A percentile compares a stretch with the other conserved stretches of the same genome.
phyloP scores from a whole-genome alignment of 2,797 vertebrate genomes.

The Garrulus glandarius region DNA sequence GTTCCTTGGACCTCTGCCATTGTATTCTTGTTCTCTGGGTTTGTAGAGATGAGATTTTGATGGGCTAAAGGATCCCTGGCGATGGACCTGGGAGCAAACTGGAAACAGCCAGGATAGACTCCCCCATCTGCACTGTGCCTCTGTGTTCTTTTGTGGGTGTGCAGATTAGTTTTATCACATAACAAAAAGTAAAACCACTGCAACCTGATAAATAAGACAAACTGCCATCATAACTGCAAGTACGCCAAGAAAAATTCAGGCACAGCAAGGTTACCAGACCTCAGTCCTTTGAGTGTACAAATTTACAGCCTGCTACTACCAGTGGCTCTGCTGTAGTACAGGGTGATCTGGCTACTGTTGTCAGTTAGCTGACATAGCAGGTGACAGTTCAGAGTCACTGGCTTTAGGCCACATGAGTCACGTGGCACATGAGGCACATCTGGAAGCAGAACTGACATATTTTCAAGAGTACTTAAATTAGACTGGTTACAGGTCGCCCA shows the following conservation, averaged over 20 bases:
- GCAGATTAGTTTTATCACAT: not conserved
- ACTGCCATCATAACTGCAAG: not conserved
- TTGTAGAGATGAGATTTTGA: not conserved
- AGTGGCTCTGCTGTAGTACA: not conserved
- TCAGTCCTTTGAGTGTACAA: not conserved
- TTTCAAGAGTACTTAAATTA: not conserved
- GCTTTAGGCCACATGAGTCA: not conserved
- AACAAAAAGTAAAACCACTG: not conserved
- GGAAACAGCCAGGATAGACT: not conserved
- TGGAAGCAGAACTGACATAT: not conserved
- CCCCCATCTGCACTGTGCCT: not conserved
- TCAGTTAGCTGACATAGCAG: not conserved
- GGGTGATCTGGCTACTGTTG: not conserved
- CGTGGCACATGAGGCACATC: fast-evolving
- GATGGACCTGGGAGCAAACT: not conserved
- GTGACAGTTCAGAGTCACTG: not conserved
- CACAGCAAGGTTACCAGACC: not conserved
- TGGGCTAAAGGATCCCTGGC: not conserved
- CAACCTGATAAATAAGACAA: not conserved
- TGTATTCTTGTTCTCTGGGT: not conserved
- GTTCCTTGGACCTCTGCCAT: not conserved
- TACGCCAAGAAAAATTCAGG: not conserved
- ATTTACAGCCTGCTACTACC: not conserved
- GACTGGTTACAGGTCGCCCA: not conserved
- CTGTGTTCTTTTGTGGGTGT: not conserved